phyloP scores from a whole-genome alignment of 2,113 vertebrate species.

The Crotalus tigris region DNA sequence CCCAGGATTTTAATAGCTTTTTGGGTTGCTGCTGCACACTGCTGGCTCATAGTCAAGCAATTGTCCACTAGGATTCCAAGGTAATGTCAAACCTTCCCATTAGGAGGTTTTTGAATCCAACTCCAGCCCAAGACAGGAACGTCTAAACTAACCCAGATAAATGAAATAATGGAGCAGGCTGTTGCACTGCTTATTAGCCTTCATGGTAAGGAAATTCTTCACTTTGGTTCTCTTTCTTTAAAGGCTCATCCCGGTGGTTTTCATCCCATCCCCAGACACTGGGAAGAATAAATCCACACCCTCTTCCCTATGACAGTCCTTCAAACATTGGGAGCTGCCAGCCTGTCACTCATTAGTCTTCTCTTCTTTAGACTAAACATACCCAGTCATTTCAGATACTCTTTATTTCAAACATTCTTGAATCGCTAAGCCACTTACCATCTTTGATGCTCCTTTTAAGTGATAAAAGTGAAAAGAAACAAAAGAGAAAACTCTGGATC shows the following conservation, averaged over 20 bases:
- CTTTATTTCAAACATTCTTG: neutral
- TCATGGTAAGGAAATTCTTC: neutral
- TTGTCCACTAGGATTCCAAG: too few species aligned
- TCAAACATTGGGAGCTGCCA: neutral
- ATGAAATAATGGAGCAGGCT: neutral
- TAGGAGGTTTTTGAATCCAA: neutral
- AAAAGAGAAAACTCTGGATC: neutral
- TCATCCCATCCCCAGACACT: neutral
- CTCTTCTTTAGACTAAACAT: neutral
- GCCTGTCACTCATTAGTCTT: neutral
- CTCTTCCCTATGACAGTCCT: neutral
- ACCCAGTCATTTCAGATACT: neutral
- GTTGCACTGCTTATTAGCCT: neutral
- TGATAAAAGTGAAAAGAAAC: neutral
- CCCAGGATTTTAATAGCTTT: too few species aligned
- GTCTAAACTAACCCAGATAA: neutral
- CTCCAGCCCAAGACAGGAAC: neutral
- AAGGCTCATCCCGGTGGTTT: neutral
- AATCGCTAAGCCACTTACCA: neutral
- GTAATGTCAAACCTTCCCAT: neutral
- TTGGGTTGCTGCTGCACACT: too few species aligned
- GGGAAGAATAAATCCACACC: neutral
- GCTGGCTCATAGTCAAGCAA: too few species aligned
- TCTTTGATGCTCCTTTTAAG: neutral
- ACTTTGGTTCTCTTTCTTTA: neutral